Conservation (phyloP, 2,113 vertebrate species). For the Ifrita kowaldi region DNA sequence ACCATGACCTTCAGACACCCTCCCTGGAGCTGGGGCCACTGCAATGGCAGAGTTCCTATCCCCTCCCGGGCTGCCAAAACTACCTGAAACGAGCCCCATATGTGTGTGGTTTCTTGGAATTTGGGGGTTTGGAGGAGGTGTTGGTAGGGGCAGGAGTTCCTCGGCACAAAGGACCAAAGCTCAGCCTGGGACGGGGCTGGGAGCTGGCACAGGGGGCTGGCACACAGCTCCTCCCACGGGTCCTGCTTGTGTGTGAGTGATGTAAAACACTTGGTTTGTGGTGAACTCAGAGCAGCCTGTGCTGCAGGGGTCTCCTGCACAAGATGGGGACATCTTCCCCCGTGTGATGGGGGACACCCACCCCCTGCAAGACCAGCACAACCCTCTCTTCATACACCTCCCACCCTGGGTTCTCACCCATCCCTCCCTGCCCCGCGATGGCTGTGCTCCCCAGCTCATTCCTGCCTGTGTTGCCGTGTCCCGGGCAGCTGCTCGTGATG, state of each 20-base stretch:
- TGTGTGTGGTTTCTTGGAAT: background rate
- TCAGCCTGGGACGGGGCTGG: background rate
- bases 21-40: background rate
- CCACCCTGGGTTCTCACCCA: accelerated
- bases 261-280: accelerated
- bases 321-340: background rate
- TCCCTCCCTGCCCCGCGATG: background rate
- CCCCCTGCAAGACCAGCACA: background rate
- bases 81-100: accelerated
- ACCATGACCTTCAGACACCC: background rate
- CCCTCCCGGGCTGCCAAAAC: background rate
- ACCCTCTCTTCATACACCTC: accelerated
- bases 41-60: accelerated
- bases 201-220: background rate
- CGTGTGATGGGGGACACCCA: accelerated
- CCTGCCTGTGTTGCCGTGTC: accelerated
- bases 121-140: background rate
- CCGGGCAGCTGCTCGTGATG: background rate
- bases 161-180: background rate
- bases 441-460: accelerated
- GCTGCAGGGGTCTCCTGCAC: background rate
- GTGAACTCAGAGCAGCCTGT: background rate
- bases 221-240: background rate
- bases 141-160: background rate
- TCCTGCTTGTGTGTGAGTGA: background rate